These are phyloP conservation scores for Oreotrochilus melanogaster DNA, from an alignment of 2,113 vertebrate species.

Conservation along the genomic window DNA sequence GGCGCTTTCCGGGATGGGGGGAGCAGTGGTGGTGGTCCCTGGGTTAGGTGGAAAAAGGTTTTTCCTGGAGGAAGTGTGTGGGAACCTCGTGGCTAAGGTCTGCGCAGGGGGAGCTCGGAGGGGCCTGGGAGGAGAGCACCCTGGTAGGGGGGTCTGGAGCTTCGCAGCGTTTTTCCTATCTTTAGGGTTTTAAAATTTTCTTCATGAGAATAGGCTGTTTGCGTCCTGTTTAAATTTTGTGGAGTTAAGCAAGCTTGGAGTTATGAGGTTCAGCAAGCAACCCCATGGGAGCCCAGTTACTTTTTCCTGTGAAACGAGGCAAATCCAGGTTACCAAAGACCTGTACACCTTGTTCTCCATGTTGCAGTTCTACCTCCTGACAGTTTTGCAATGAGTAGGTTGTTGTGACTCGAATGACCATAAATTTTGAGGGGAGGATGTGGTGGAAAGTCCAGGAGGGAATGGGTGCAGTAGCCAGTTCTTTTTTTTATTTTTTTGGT, in stretches of 20 bases:
- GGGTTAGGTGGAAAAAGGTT: too few species aligned
- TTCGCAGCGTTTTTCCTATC: fast-evolving
- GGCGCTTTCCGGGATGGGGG: too few species aligned
- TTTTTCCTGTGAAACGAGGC: not conserved
- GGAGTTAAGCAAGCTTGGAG: fast-evolving
- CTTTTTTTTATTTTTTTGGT: not conserved
- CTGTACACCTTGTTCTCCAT: too few species aligned
- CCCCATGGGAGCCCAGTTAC: too few species aligned
- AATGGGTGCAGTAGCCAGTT: not conserved
- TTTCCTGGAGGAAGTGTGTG: too few species aligned
- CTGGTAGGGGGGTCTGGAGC: not conserved
- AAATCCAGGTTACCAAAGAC: not conserved
- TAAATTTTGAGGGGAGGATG: too few species aligned
- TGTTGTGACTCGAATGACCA: fast-evolving
- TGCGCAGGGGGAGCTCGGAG: not conserved
- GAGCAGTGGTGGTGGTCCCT: too few species aligned
- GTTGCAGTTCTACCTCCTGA: fast-evolving
- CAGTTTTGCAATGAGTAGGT: not conserved
- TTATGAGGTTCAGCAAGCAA: too few species aligned
- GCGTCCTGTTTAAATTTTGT: fast-evolving
- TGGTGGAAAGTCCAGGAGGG: not conserved
- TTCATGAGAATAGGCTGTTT: fast-evolving
- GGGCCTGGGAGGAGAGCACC: fast-evolving
- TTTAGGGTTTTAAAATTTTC: not conserved
- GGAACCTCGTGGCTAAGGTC: not conserved